A percentile compares a stretch with the other conserved stretches of the same genome.
Evolutionary conservation across 2,888 invertebrate genomes (phyloP).

Genomic region (Fissipunctia ypsillon): DNA sequence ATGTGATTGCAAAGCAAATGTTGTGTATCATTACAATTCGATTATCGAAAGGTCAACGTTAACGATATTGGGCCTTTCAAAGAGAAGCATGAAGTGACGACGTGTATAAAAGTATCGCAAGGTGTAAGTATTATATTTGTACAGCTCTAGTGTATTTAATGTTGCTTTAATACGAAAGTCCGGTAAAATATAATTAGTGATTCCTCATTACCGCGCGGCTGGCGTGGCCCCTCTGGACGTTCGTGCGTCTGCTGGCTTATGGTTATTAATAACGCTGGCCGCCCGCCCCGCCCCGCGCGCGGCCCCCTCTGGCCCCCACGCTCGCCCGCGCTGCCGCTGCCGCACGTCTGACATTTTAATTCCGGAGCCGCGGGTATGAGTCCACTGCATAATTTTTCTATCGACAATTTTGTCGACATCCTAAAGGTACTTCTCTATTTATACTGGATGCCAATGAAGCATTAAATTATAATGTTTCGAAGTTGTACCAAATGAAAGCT

Average conservation of each 20-base stretch:
- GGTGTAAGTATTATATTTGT: slow-evolving; percentile 69
- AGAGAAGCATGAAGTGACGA: slow-evolving; percentile 33
- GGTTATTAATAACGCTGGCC: slow-evolving; percentile 90
- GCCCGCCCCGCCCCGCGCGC: slow-evolving; percentile 76
- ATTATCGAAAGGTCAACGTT: slow-evolving; percentile 49
- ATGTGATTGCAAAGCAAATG: slow-evolving; percentile 68
- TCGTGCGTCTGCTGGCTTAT: slow-evolving; percentile 91
- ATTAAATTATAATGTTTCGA: slow-evolving; percentile 45
- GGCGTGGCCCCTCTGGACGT: slow-evolving; percentile 90
- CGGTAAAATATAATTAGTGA: slow-evolving; percentile 91
- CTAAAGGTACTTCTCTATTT: slow-evolving; percentile 78
- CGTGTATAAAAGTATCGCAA: slow-evolving; percentile 63
- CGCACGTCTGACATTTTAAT: slow-evolving; percentile 91
- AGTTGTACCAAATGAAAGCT: slow-evolving; percentile 30
- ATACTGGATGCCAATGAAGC: slow-evolving; percentile 43
- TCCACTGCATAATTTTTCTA: slow-evolving; percentile 81
- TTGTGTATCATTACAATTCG: slow-evolving; percentile 60
- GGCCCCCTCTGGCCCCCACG: slow-evolving; percentile 79
- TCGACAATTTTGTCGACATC: slow-evolving; percentile 86
- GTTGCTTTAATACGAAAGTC: slow-evolving; percentile 86
- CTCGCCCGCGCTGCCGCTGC: slow-evolving; percentile 85
- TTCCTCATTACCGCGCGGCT: slow-evolving; percentile 89
- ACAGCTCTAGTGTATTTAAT: slow-evolving; percentile 78
- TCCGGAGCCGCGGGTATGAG: slow-evolving; percentile 86
- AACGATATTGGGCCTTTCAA: slow-evolving; percentile 38